Conservation (phyloP, 2,888 invertebrate species). For the Catocala nupta region DNA sequence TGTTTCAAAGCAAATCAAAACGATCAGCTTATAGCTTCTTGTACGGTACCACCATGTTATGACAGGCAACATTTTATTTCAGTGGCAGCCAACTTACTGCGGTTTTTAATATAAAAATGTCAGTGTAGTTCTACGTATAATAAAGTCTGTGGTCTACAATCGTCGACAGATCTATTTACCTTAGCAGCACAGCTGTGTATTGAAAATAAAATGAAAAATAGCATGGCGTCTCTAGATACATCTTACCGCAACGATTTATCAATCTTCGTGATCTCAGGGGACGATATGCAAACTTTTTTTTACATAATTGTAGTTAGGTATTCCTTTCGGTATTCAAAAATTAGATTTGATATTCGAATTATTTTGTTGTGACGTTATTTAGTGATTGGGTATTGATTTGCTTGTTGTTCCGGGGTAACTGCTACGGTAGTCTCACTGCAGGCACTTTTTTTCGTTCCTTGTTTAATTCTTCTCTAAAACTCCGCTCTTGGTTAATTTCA, state of each 20-base stretch:
- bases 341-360: no score
- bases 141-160: constrained; percentile 16
- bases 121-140: constrained; percentile 16
- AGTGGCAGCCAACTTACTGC: constrained; percentile 8
- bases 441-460: no score
- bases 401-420: no score
- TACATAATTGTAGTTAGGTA: constrained; percentile 7
- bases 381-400: no score
- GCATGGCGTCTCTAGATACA: constrained; percentile 26
- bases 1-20: neutral
- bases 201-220: constrained; percentile 48
- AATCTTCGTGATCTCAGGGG: constrained; percentile 40
- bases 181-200: constrained; percentile 33
- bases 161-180: constrained; percentile 41
- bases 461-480: no score
- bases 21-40: neutral
- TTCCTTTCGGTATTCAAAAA: no score
- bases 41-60: neutral
- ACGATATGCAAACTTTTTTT: constrained; percentile 25
- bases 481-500: no score
- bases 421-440: no score
- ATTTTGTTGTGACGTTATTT: no score
- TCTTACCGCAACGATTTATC: constrained; percentile 44
- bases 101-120: constrained; percentile 21
- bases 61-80: constrained; percentile 9